These are phyloP conservation scores for Pheosia tremula DNA, from an alignment of 2,888 invertebrate species.

Conservation along the genomic window DNA sequence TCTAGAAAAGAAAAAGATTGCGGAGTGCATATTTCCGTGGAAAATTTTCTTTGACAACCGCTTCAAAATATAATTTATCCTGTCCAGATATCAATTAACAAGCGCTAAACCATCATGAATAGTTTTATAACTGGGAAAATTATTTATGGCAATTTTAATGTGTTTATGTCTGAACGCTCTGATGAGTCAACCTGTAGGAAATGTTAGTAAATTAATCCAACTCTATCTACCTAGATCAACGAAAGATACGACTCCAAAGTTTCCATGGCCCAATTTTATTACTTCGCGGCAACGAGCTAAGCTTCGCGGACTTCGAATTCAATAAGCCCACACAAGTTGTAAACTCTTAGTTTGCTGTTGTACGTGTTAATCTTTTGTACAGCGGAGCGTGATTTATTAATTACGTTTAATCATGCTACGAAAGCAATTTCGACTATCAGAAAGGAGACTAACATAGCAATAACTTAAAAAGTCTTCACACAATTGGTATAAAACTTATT, in stretches of 20 bases:
- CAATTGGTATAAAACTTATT: no score
- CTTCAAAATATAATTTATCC: neutral
- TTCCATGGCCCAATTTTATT: neutral
- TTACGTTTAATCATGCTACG: neutral
- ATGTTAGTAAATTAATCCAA: slow-evolving; percentile 33
- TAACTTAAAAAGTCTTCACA: neutral
- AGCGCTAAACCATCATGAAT: neutral
- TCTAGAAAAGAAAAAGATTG: no score
- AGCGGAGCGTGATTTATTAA: neutral
- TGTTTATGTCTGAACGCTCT: slow-evolving; percentile 6
- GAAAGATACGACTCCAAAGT: neutral
- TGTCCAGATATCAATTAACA: neutral
- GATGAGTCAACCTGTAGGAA: slow-evolving; percentile 15
- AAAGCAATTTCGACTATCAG: neutral
- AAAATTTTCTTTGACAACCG: neutral
- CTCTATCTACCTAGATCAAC: slow-evolving; percentile 16
- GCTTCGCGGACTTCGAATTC: neutral
- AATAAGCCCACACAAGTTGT: slow-evolving; percentile 3
- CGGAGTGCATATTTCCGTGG: no score
- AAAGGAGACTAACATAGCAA: neutral
- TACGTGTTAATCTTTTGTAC: neutral
- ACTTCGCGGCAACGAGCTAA: neutral
- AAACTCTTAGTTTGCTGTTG: slow-evolving; percentile 1
- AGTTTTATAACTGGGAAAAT: neutral
- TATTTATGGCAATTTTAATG: neutral